These are phyloP conservation scores for Papilio xuthus DNA, from an alignment of 1,140 invertebrate species.

Conservation along the genomic window DNA sequence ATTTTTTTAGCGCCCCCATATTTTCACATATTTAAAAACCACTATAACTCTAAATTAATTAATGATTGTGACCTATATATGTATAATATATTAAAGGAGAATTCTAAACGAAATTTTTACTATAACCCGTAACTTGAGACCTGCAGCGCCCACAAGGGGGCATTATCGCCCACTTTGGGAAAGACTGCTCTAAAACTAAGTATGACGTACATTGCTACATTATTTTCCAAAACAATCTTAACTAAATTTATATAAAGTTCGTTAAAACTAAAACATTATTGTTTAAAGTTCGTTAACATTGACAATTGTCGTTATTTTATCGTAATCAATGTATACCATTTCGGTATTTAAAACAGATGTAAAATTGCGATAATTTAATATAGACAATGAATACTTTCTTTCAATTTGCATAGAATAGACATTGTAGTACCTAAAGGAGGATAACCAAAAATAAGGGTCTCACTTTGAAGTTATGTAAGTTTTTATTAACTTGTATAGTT, in stretches of 20 bases:
- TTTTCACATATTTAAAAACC: no score
- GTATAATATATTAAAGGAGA: no score
- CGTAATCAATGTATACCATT: not conserved
- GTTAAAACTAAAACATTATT: not conserved
- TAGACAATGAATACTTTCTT: not conserved
- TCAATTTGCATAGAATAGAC: conserved; percentile 21
- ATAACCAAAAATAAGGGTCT: not conserved
- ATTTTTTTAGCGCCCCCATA: no score
- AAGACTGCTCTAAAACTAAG: no score
- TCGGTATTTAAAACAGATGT: not conserved
- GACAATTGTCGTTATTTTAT: not conserved
- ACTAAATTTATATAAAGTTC: not conserved
- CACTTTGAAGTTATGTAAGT: no score
- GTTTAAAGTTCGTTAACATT: conserved; percentile 5
- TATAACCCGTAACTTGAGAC: no score
- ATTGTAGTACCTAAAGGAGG: not conserved
- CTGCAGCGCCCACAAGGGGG: no score
- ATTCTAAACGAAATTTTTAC: no score
- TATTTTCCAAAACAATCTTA: not conserved
- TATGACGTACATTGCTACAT: not conserved
- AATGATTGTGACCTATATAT: no score
- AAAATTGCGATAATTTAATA: not conserved
- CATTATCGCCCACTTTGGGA: no score
- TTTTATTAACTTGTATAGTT: no score
- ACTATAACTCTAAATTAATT: no score